phyloP scores from a whole-genome alignment of 2,797 vertebrate species.

The Lepus townsendii region DNA sequence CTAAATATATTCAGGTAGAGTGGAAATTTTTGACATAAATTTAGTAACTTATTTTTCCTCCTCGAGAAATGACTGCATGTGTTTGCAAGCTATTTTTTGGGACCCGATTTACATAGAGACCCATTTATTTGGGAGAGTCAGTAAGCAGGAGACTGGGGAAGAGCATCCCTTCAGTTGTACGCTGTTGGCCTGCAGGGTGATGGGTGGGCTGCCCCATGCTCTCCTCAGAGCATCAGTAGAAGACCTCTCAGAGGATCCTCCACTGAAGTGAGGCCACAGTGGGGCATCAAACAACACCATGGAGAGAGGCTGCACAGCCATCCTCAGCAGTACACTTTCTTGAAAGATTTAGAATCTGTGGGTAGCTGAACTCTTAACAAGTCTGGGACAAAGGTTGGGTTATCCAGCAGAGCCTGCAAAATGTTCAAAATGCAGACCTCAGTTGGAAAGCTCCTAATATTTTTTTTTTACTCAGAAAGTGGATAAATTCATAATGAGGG shows the following conservation, averaged over 20 bases:
- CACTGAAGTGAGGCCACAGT: not conserved
- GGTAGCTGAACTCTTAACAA: not conserved
- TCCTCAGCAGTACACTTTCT: not conserved
- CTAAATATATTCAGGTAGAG: conserved; percentile 66
- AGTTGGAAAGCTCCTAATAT: not conserved
- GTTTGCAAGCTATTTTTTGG: conserved; percentile 44
- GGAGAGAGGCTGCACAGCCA: not conserved
- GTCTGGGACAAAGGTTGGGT: not conserved
- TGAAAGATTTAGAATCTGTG: not conserved
- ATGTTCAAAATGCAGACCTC: not conserved
- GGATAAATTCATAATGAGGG: not conserved
- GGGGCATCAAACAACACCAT: not conserved
- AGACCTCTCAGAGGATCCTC: not conserved
- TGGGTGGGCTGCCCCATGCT: not conserved
- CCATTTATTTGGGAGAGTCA: conserved; percentile 46
- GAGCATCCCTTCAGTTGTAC: not conserved
- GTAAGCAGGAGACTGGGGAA: conserved; percentile 23
- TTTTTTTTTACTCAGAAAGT: not conserved
- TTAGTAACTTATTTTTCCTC: conserved; percentile 50
- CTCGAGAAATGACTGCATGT: conserved; percentile 52
- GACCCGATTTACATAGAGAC: conserved; percentile 30
- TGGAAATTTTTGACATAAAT: conserved; percentile 66
- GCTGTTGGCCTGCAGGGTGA: not conserved
- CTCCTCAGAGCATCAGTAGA: not conserved
- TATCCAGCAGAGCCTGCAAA: not conserved